Percentiles rank a stretch among this genome's conserved stretches.
phyloP scores from a whole-genome alignment of 2,888 invertebrate genomes.

The Ophioninae sp. region DNA sequence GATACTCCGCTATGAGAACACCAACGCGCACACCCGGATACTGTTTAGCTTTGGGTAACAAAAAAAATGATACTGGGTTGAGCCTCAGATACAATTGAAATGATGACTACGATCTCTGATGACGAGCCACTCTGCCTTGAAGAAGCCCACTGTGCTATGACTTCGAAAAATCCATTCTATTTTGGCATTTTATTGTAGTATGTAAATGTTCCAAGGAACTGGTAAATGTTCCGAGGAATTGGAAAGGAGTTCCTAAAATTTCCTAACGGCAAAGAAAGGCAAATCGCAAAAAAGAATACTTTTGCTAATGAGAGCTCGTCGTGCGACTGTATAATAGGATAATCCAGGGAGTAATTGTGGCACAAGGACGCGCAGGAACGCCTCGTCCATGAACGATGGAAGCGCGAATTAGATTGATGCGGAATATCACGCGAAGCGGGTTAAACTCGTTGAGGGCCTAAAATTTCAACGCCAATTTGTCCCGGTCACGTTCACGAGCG shows the following conservation, averaged over 20 bases:
- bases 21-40: neutral
- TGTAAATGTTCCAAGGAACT: no score
- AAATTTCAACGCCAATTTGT: slow-evolving; percentile 56
- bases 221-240: neutral
- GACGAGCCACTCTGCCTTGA: neutral
- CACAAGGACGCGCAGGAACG: neutral
- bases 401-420: slow-evolving; percentile 32
- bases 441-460: slow-evolving; percentile 36
- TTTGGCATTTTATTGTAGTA: no score
- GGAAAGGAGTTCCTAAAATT: neutral
- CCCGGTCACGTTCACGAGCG: slow-evolving; percentile 45
- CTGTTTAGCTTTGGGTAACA: neutral
- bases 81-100: neutral
- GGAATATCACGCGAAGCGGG: slow-evolving; percentile 31
- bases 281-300: neutral
- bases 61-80: neutral
- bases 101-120: neutral
- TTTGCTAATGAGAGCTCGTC: neutral
- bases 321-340: neutral
- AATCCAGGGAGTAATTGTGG: neutral
- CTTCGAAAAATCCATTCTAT: no score
- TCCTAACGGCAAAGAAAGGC: neutral
- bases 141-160: no score
- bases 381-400: neutral
- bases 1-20: neutral